phyloP scores from a whole-genome alignment of 2,888 invertebrate species.

The Himalopsyche anomala region DNA sequence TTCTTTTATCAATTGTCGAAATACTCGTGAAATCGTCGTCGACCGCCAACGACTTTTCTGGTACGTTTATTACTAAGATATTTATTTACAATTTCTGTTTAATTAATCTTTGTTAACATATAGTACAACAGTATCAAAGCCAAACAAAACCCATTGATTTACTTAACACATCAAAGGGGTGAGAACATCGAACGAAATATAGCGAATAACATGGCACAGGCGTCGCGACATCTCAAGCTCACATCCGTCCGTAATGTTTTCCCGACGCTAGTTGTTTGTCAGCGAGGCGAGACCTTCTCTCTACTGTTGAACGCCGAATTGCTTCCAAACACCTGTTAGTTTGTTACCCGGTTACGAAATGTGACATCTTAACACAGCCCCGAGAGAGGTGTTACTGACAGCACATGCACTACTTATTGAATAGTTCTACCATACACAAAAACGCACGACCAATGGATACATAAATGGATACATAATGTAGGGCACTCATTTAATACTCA shows the following conservation, averaged over 20 bases:
- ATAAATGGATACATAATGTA: too few species aligned
- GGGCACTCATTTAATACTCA: too few species aligned
- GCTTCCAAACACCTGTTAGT: background rate
- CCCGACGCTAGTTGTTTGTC: conserved; percentile 1
- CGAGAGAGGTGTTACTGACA: background rate
- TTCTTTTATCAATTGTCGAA: too few species aligned
- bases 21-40: too few species aligned
- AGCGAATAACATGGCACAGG: background rate
- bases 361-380: background rate
- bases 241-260: conserved; percentile 30
- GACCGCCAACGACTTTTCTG: too few species aligned
- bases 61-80: too few species aligned
- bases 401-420: background rate
- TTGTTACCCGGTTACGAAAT: conserved; percentile 1
- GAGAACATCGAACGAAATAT: background rate
- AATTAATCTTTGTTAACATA: too few species aligned
- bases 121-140: too few species aligned
- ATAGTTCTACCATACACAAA: too few species aligned
- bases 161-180: background rate
- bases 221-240: conserved; percentile 21
- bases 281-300: background rate
- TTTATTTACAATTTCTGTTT: too few species aligned
- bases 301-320: background rate
- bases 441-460: too few species aligned
- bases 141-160: background rate